Base-by-base conservation (phyloP, 2,113 vertebrate species). In the Oreotragus oreotragus region DNA sequence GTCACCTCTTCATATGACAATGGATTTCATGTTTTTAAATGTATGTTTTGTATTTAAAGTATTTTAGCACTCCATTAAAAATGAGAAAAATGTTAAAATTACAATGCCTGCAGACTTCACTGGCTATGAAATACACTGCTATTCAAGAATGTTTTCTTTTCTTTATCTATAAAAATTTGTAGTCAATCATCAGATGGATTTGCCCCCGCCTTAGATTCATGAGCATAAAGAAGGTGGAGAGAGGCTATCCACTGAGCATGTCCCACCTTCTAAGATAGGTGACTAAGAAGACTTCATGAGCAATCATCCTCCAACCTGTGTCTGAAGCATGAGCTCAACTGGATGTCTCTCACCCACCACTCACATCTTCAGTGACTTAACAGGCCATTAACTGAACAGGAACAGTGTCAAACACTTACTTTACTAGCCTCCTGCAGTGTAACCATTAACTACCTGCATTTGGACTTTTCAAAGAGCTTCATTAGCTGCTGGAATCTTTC, bases 401-500 rank as follows among this genome's bases (percentile, higher is more conserved):
- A 79, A 89, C 30, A 95, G 64, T 47, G 36, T 73, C 90, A 96
- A 97, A 27, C 30, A 94, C 90, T 95, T 97, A 94, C 79, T 96
- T 91, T 83, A 96, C 81, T 84, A 90, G 47, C 87, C 66, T 97
- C 85, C 91, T 86, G 91, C 73, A 84, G 84, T 55, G 33, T 85
- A 92, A 84, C 76, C 64, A 86, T 93, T 94, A 98, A 84, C 98
- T 98, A 98, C 99, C 99, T 99, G 99, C 98, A 99, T 97, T 98
- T 99, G 92, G 99, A 99, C 98, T 99, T 99, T 99, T 99, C 99
- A 98, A 99, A 99, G 84, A 99, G 99, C 98, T 99, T 99, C 99
- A 99, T 99, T 96, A 99, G 99, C 89, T 99, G 99, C 96, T 99
- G 98, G 97, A 99, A 99, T 96, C 99, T 99, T 97, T 99, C 99